Base-by-base conservation (phyloP, 1,140 invertebrate genomes). In the Uloborus diversus region DNA sequence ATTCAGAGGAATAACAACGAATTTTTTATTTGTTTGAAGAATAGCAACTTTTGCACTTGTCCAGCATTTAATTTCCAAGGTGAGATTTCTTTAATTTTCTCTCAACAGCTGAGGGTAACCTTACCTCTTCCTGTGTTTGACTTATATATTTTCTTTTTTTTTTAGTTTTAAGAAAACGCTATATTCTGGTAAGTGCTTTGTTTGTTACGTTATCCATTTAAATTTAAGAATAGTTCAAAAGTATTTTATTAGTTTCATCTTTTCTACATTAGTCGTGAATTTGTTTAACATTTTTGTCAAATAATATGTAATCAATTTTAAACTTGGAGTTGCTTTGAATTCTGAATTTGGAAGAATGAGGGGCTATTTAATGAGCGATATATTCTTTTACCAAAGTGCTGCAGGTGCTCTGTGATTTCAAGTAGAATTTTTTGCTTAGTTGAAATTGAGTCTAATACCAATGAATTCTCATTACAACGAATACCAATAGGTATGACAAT, bases 1-100 rank as follows among this genome's bases (percentile, higher is more conserved):
- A 20, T 79, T 28, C 64, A 79, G 61, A 69, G 35, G 35, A 69
- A 37, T 53, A 20, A 32, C 11, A 49, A 32, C n/a, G 76, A 68
- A 49, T 69, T 79, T 28, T 33, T 69, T 27, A 59, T 79, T 27
- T 79, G 76, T 27, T 62, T 79, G 14, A 79, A 59, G n/a, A 37
- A 79, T 62, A 59, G 64, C 28, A 79, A 79, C 35, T 79, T 69
- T 51, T 79, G 76, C n/a, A 47, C 76, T 7, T 79, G 76, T 32
- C 53, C 76, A 25, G 30, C 76, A 14, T 79, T 79, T 25, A 33
- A 5, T 23, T 79, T 47, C 51, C 53, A 68, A 32, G 76, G 76
- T 79, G 35, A 49, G 53, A 20, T 57, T 59, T 17, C n/a, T 61
- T 33, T 56, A 17, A 56, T 56, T 1, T 56, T 56, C 25, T n/a